A percentile compares a stretch with the other conserved stretches of the same genome.
Evolutionary conservation across 2,113 vertebrate species (phyloP).

Genomic region (Orycteropus afer): DNA sequence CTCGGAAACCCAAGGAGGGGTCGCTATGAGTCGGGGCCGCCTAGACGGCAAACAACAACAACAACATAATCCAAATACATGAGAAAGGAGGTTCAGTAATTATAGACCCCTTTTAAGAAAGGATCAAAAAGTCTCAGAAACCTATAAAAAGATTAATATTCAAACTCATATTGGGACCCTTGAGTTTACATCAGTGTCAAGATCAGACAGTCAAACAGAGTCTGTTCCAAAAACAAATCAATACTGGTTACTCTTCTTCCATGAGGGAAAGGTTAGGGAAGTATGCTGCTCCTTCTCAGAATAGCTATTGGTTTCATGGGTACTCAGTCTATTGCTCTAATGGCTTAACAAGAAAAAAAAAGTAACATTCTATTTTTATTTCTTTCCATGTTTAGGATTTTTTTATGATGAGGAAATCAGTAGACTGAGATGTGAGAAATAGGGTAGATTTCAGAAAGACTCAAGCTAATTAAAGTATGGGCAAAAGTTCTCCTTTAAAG

Average conservation of each 20-base stretch:
- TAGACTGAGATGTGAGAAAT: neutral
- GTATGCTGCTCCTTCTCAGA: neutral
- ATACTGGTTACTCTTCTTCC: neutral
- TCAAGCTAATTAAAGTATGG: neutral
- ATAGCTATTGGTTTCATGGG: neutral
- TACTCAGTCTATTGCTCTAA: neutral
- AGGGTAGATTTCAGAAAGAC: neutral
- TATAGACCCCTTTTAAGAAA: neutral
- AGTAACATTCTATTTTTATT: neutral
- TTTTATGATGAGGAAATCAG: constrained; percentile 26
- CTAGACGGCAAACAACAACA: too few species aligned
- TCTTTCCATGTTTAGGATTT: neutral
- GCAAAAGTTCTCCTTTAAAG: neutral
- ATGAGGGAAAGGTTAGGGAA: neutral
- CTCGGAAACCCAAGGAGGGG: too few species aligned
- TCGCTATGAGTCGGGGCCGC: too few species aligned
- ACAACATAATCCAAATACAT: neutral
- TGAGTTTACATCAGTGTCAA: constrained; percentile 52
- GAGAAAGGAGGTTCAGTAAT: neutral
- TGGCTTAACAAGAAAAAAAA: neutral
- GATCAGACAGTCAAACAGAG: neutral
- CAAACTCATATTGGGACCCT: neutral
- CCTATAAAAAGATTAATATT: neutral
- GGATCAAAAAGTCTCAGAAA: neutral
- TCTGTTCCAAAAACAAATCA: neutral